Evolutionary conservation across 2,888 invertebrate genomes (phyloP), one percentile per base, ranked within the genome.

Genomic region (Aphodius granarius): DNA sequence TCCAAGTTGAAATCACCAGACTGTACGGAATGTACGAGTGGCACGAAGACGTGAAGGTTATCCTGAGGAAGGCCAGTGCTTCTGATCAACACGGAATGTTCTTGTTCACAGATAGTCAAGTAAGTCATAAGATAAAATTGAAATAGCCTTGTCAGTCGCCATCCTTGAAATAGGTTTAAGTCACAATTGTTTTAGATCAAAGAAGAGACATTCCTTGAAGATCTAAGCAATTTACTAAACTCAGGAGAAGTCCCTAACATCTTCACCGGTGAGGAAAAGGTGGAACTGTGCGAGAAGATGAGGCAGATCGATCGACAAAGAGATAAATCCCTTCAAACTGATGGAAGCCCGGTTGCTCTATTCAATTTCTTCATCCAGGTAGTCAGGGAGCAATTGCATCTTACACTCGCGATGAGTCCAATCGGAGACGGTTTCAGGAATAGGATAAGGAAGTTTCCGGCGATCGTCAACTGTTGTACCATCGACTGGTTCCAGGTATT

Each of bases 181-280:
- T n/a, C 22, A 68, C 20, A 78, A 18, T 83, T 72, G 73, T 80
- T 78, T 80, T 86, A 95, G 92, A 95, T 97, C 63, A 97, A 97
- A 89, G 94, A 96, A 86, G 97, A 97, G 88, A 94, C 94, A 0
- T 97, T 97, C 84, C 88, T 98, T 72, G 97, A 98, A 87, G 98
- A 98, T 83, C 92, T 97, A 0, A 97, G 95, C 84, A 97, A 97
- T 85, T 91, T 98, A 86, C 87, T 98, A 66, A 97, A 97, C 86
- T 94, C 96, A 0, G 97, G 97, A 2, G 97, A 97, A 89, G 95
- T 97, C 0, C 97, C 97, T 0, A 97, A 97, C 87, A 90, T 98
- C 73, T 97, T 95, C 83, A 89, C 90, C 13, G 88, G 91, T 3
- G 97, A 97, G 81, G 97, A 98, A 84, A 95, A 94, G 85, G 91